These are phyloP conservation scores for Heliconius cydno DNA, from an alignment of 2,888 invertebrate genomes.

Conservation along the genomic window DNA sequence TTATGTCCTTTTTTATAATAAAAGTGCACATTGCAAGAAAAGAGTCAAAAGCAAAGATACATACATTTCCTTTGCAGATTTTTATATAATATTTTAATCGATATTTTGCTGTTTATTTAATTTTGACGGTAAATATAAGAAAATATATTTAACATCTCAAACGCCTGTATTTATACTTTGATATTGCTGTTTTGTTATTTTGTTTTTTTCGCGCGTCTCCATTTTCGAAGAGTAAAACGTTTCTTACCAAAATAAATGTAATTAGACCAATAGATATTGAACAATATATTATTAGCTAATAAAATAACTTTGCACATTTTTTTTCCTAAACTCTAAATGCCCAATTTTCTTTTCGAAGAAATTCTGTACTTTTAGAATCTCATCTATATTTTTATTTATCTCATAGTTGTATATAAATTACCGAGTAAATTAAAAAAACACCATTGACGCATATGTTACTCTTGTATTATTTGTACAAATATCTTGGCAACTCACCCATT, in stretches of 20 bases:
- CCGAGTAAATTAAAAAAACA: background rate
- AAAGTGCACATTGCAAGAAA: no score
- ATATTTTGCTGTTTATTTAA: background rate
- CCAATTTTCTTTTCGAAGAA: no score
- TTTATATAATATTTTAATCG: no score
- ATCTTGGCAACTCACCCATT: background rate
- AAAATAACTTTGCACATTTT: no score
- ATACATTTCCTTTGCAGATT: background rate
- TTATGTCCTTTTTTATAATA: no score
- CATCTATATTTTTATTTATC: background rate
- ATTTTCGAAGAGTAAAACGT: background rate
- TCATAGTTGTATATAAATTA: background rate
- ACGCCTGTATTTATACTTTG: background rate
- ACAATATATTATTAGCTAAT: background rate
- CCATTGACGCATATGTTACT: background rate
- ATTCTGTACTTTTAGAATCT: no score
- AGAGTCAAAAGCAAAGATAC: no score
- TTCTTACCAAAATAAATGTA: background rate
- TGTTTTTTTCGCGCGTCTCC: background rate
- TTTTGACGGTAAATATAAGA: background rate
- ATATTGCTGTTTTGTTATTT: no score
- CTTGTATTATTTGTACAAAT: background rate
- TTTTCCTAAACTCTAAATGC: no score
- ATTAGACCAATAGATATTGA: background rate
- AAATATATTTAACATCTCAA: background rate